Evolutionary conservation across 1,140 invertebrate genomes (phyloP).

Genomic region (Ceratina australensis): DNA sequence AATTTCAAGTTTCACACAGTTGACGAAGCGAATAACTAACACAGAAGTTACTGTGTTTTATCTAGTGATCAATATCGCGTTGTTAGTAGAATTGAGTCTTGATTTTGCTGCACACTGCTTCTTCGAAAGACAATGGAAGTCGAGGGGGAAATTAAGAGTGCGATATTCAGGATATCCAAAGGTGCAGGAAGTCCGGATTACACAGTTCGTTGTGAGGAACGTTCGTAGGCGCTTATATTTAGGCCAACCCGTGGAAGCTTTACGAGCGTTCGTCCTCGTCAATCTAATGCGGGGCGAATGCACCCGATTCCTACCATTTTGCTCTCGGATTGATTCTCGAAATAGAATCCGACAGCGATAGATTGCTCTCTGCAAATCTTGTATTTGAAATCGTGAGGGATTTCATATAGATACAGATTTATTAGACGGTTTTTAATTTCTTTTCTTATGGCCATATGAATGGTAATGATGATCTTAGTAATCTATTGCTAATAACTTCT

Average conservation of each 20-base stretch:
- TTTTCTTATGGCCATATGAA: no score
- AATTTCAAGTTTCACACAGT: no score
- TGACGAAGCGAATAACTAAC: no score
- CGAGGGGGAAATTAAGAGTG: not conserved
- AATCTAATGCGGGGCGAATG: conserved; percentile 66
- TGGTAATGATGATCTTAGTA: no score
- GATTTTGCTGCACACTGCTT: not conserved
- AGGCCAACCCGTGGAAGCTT: conserved; percentile 72
- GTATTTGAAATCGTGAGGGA: conserved; percentile 62
- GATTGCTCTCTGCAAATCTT: conserved; percentile 37
- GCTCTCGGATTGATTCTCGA: conserved; percentile 65
- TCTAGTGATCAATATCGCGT: no score
- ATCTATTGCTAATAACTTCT: no score
- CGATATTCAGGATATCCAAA: conserved; percentile 19
- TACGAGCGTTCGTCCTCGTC: conserved; percentile 71
- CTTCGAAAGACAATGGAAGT: conserved; percentile 27
- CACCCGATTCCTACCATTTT: conserved; percentile 57
- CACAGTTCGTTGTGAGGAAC: conserved; percentile 48
- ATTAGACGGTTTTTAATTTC: no score
- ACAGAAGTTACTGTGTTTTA: no score
- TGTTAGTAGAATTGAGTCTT: not conserved
- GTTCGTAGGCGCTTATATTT: conserved; percentile 71
- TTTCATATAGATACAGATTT: not conserved
- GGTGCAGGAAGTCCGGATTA: conserved; percentile 66
- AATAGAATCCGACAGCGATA: conserved; percentile 69